phyloP scores from a whole-genome alignment of 2,113 vertebrate genomes.

The Tauraco erythrolophus region DNA sequence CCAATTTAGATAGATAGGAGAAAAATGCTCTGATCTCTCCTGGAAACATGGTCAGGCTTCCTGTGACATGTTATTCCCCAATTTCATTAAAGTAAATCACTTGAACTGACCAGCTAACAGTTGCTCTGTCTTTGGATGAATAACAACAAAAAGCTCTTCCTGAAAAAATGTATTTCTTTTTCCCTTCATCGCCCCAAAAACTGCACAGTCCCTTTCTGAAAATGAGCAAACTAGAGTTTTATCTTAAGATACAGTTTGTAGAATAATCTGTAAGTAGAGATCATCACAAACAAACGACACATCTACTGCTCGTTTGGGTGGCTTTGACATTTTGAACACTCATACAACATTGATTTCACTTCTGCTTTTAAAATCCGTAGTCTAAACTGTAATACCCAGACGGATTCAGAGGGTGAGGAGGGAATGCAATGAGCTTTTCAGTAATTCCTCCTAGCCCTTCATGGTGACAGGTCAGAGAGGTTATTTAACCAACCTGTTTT shows the following conservation, averaged over 20 bases:
- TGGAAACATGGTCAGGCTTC: neutral
- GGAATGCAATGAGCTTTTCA: neutral
- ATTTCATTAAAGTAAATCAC: neutral
- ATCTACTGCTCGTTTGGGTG: neutral
- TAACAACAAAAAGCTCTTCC: neutral
- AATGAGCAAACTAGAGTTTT: neutral
- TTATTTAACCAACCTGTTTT: neutral
- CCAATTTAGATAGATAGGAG: neutral
- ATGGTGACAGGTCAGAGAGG: neutral
- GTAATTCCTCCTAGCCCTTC: neutral
- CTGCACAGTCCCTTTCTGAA: neutral
- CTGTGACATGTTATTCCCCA: neutral
- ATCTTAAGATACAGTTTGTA: neutral
- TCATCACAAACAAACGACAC: neutral
- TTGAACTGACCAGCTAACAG: neutral
- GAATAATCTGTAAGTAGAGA: neutral
- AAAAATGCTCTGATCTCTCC: neutral
- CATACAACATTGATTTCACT: neutral
- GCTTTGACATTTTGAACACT: neutral
- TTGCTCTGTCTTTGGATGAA: neutral
- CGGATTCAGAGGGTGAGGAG: neutral
- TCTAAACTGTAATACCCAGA: neutral
- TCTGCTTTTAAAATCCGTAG: constrained; percentile 14
- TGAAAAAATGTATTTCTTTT: neutral
- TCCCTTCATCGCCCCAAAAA: neutral